These are phyloP conservation scores for Leptobrachium ailaonicum DNA, from an alignment of 2,113 vertebrate genomes.

Conservation along the genomic window DNA sequence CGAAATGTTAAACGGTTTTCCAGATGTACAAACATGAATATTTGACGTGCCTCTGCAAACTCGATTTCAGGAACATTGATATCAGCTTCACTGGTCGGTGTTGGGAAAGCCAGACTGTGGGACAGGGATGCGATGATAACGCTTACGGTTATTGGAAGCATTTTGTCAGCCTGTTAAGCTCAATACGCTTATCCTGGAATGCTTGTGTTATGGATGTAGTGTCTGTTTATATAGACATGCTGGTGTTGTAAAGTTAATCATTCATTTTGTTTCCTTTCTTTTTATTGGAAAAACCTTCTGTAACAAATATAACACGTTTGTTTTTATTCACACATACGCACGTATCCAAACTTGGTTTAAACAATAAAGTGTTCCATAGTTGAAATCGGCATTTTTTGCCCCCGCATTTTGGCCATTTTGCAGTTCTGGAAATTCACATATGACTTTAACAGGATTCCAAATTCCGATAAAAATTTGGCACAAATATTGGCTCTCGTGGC, in stretches of 20 bases:
- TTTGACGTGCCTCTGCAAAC: conserved; percentile 24
- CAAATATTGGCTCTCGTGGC: too few species aligned
- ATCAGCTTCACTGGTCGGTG: neutral
- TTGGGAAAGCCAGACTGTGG: conserved; percentile 22
- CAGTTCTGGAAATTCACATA: too few species aligned
- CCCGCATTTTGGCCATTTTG: too few species aligned
- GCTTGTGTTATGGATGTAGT: neutral
- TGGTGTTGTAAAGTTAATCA: conserved; percentile 8
- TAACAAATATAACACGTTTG: neutral
- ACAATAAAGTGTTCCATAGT: neutral
- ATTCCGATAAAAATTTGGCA: too few species aligned
- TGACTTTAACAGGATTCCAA: too few species aligned
- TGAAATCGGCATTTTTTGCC: neutral
- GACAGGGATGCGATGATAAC: neutral
- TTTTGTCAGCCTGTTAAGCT: neutral
- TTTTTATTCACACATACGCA: neutral
- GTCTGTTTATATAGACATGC: neutral
- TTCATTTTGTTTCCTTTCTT: neutral
- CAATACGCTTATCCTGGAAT: too few species aligned
- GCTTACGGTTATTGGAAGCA: neutral
- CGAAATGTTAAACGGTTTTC: neutral
- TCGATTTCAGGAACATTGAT: neutral
- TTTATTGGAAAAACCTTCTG: too few species aligned
- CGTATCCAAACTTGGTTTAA: neutral
- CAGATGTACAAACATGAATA: neutral